phyloP scores from a whole-genome alignment of 2,113 vertebrate species.

The Oceanites oceanicus region DNA sequence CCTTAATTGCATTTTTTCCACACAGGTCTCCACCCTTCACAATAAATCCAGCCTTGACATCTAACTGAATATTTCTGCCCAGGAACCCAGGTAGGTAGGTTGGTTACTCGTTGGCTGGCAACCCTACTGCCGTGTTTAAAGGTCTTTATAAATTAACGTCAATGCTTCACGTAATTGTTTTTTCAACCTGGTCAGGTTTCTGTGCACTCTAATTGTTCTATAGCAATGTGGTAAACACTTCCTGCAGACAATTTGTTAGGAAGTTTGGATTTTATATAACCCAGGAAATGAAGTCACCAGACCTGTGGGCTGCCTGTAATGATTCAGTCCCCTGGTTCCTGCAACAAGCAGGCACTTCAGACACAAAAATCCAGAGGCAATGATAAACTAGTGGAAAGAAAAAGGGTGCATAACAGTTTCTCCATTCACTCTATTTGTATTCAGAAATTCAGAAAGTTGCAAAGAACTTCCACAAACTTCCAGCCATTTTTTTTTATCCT shows the following conservation, averaged over 20 bases:
- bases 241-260: constrained; percentile 38
- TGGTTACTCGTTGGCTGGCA: neutral
- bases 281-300: constrained; percentile 64
- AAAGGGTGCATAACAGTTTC: neutral
- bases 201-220: constrained; percentile 41
- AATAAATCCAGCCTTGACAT: neutral
- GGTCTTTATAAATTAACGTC: neutral
- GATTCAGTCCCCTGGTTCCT: constrained; percentile 18
- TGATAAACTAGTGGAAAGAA: neutral
- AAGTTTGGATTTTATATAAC: constrained; percentile 57
- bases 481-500: neutral
- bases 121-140: neutral
- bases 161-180: neutral
- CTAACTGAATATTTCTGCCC: neutral
- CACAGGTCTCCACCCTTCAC: neutral
- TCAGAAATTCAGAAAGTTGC: neutral
- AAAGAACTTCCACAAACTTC: neutral
- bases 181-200: constrained; percentile 24
- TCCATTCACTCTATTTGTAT: neutral
- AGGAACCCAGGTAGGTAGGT: neutral
- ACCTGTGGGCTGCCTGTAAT: neutral
- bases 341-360: neutral
- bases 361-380: neutral
- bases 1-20: neutral
- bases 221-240: constrained; percentile 49